Base-by-base conservation (phyloP, 2,113 vertebrate species). In the Scartelaos histophorus region DNA sequence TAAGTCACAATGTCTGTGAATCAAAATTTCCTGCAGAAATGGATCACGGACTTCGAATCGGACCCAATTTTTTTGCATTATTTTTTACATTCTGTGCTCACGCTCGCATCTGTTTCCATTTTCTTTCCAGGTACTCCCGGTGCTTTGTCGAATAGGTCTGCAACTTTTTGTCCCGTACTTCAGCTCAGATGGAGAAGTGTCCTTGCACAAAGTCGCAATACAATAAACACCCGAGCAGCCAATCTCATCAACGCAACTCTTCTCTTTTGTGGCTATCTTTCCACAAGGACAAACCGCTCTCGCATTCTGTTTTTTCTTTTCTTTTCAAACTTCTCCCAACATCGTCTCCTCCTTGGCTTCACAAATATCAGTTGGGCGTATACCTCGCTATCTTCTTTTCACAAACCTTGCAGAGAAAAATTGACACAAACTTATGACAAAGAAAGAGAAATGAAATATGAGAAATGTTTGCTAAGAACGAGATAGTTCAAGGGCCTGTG, bases 131-230 rank as follows among this genome's bases (percentile, higher is more conserved):
- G 46, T 51, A 43, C 53, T 21, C 54, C 69, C 65, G 74, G 11
- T 73, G 56, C 54, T 87, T 79, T 80, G 83, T 57, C 71, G 77
- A 75, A 76, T 74, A 80, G 71, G 82, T 68, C 38, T 47, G 24
- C 80, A 53, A 35, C 72, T 67, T 54, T n/a, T 79, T 81, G 87
- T 89, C 82, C 83, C 69, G 74, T 49, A 74, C 53, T 57, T 74
- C 78, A 13, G 19, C 38, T 66, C 7, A 47, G 43, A 66, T 24
- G 16, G 73, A 73, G 57, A 83, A 88, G 72, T 43, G 84, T 85
- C 87, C 86, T 88, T 83, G 69, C 66, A 76, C 81, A 88, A 81
- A 81, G 82, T 81, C 79, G 81, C 12, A 3, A 66, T 17, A 58
- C 57, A 76, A 76, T 69, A 67, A 84, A 78, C 21, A 76, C 21